Evolutionary conservation across 1,140 invertebrate species (phyloP).

Genomic region (Tetramorium alpestre): DNA sequence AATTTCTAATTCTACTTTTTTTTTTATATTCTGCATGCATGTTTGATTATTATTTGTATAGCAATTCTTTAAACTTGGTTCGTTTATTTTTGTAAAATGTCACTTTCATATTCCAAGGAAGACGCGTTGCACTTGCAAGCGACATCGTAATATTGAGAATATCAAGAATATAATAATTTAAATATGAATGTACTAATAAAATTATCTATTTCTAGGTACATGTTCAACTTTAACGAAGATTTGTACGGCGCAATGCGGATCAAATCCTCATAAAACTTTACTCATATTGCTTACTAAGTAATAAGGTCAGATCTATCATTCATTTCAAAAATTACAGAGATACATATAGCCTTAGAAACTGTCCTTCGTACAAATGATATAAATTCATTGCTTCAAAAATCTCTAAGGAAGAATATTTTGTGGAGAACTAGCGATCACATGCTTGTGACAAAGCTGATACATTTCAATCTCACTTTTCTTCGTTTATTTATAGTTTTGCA

Average conservation of each 20-base stretch:
- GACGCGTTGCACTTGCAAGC: slow-evolving; percentile 33
- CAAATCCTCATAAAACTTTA: slow-evolving; percentile 29
- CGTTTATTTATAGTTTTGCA: neutral
- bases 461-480: slow-evolving; percentile 49
- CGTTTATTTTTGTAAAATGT: slow-evolving; percentile 67
- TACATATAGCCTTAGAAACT: slow-evolving; percentile 66
- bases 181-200: slow-evolving; percentile 55
- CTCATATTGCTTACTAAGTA: slow-evolving; percentile 16
- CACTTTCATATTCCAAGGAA: slow-evolving; percentile 58
- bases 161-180: slow-evolving; percentile 65
- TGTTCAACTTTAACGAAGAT: slow-evolving; percentile 56
- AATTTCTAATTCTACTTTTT: neutral
- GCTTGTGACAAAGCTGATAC: slow-evolving; percentile 55
- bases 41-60: neutral
- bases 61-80: slow-evolving; percentile 15
- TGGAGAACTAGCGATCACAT: neutral
- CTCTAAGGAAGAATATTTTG: slow-evolving; percentile 12
- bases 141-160: slow-evolving; percentile 21
- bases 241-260: neutral
- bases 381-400: slow-evolving; percentile 46
- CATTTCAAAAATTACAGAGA: slow-evolving; percentile 28
- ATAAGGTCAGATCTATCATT: slow-evolving; percentile 21
- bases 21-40: neutral
- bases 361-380: slow-evolving; percentile 57
- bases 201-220: slow-evolving; percentile 54